A percentile compares a stretch with the other conserved stretches of the same genome.
Evolutionary conservation across 2,113 vertebrate genomes (phyloP).

Genomic region (Uria lomvia): DNA sequence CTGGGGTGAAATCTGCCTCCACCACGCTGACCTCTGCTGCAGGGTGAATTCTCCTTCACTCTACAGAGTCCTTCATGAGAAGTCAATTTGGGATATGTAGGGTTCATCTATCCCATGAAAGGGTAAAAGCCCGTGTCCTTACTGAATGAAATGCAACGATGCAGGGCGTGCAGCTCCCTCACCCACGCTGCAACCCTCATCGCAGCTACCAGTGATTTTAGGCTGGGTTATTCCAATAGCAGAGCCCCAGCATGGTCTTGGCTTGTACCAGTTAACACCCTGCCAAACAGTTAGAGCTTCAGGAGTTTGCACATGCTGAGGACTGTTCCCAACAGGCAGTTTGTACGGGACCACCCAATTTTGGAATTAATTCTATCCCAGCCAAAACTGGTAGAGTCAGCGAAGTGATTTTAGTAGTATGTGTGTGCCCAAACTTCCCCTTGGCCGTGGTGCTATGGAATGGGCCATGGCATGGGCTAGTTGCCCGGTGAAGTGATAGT

Average conservation of each 20-base stretch:
- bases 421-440: not conserved
- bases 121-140: rapidly evolving
- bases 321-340: not conserved
- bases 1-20: not conserved
- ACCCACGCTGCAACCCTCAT: not conserved
- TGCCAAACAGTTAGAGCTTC: constrained; percentile 8
- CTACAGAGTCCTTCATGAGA: not conserved
- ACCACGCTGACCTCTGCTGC: not conserved
- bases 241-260: not conserved
- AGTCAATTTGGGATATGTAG: not conserved
- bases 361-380: not conserved
- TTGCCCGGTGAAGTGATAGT: not conserved
- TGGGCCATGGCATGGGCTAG: not conserved
- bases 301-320: not conserved
- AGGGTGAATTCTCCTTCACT: not conserved
- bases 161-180: not conserved
- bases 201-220: not conserved
- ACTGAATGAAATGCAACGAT: rapidly evolving
- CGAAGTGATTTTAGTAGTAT: not conserved
- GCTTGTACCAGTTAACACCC: not conserved
- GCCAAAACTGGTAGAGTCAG: not conserved
- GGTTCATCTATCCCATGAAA: not conserved
- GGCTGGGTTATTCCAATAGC: not conserved
- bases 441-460: not conserved
- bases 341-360: not conserved